Percentiles rank a stretch among this genome's conserved stretches.
Conservation (phyloP, 2,888 invertebrate species). For the Uloborus plumipes region DNA sequence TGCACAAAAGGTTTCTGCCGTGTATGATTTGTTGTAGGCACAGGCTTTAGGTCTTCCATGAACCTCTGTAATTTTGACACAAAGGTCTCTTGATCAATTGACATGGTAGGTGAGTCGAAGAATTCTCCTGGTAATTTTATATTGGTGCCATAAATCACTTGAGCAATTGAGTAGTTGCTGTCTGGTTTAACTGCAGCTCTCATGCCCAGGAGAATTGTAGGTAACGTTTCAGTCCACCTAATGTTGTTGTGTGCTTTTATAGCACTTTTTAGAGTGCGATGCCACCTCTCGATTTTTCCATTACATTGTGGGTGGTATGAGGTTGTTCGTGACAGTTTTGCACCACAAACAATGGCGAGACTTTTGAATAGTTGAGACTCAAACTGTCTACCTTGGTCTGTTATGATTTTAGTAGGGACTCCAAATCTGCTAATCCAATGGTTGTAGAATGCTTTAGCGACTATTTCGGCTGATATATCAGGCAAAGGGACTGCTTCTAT, state of each 20-base stretch:
- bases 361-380: constrained; percentile 59
- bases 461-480: constrained; percentile 71
- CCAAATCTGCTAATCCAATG: constrained; percentile 72
- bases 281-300: constrained; percentile 12
- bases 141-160: constrained; percentile 11
- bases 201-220: not conserved
- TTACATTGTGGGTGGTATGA: constrained; percentile 17
- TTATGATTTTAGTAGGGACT: constrained; percentile 68
- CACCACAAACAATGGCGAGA: not conserved
- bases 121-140: constrained; percentile 3
- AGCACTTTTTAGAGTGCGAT: constrained; percentile 1
- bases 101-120: not conserved
- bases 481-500: constrained; percentile 70
- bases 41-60: not conserved
- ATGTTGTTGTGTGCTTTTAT: no score
- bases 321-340: not conserved
- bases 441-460: constrained; percentile 69
- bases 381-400: constrained; percentile 70
- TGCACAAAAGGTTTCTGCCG: not conserved
- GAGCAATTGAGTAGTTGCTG: not conserved
- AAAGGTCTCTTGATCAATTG: constrained; percentile 5
- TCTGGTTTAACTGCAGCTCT: not conserved
- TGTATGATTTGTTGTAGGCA: not conserved
- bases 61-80: not conserved
- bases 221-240: not conserved